Percentiles rank a stretch among this genome's conserved stretches.
These are phyloP conservation scores for Piaya cayana DNA, from an alignment of 2,113 vertebrate genomes.

Conservation along the genomic window DNA sequence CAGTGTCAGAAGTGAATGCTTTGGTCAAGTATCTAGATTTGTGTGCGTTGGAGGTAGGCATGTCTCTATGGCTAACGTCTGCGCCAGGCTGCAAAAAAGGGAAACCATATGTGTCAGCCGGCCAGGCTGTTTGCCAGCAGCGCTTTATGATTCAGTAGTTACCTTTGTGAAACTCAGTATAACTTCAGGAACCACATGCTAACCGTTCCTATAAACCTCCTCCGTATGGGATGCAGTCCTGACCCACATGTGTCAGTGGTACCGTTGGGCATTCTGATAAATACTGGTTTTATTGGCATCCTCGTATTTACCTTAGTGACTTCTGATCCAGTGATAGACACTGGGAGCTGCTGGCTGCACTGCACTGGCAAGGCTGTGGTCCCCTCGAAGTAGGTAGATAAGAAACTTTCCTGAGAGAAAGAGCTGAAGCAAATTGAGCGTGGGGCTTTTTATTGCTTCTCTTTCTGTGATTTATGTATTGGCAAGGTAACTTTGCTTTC, in stretches of 20 bases:
- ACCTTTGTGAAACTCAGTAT: not conserved
- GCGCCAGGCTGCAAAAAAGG: not conserved
- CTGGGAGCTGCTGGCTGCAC: not conserved
- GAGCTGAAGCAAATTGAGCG: not conserved
- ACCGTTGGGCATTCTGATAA: not conserved
- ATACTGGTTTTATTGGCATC: not conserved
- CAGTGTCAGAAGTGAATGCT: rapidly evolving
- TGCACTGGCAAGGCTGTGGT: not conserved
- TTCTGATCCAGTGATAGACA: rapidly evolving
- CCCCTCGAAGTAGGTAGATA: not conserved
- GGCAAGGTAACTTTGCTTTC: slow-evolving; percentile 23
- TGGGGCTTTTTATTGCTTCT: not conserved
- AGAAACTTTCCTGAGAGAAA: not conserved
- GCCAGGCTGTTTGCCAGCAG: not conserved
- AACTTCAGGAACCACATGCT: not conserved
- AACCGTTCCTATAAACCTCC: not conserved
- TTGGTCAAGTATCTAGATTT: not conserved
- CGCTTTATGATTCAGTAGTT: not conserved
- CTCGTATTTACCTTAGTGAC: not conserved
- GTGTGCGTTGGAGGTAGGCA: not conserved
- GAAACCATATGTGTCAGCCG: not conserved
- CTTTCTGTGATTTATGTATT: not conserved
- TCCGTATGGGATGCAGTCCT: rapidly evolving
- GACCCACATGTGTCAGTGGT: not conserved
- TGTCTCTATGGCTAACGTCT: not conserved